Evolutionary conservation across 2,797 vertebrate species (phyloP).

Genomic region (Characodon lateralis): DNA sequence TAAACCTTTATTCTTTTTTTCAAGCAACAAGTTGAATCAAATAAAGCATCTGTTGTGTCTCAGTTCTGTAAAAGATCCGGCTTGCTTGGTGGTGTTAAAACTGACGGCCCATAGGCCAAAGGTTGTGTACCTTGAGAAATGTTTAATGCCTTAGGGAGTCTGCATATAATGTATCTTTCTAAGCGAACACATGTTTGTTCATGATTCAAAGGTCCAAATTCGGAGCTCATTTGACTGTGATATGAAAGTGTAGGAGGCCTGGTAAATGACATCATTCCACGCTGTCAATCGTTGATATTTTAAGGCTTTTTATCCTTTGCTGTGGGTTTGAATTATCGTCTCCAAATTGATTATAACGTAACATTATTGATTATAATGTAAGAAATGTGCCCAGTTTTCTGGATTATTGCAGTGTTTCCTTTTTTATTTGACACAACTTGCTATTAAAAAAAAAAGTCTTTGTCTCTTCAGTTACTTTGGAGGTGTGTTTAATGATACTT

Average conservation of each 20-base stretch:
- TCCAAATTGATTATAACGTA: conserved; percentile 1
- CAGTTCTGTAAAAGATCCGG: not conserved
- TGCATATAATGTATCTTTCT: not conserved
- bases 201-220: not conserved
- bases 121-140: not conserved
- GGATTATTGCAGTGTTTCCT: conserved; percentile 3
- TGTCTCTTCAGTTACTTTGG: not conserved
- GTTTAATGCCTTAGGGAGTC: conserved; percentile 23
- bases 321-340: not conserved
- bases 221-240: not conserved
- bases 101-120: not conserved
- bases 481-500: not conserved
- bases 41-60: not conserved
- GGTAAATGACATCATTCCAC: conserved; percentile 44
- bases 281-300: conserved; percentile 22
- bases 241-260: conserved; percentile 11
- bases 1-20: not conserved
- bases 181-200: not conserved
- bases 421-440: conserved; percentile 1
- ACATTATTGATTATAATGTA: conserved; percentile 6
- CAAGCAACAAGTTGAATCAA: not conserved
- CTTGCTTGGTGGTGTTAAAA: conserved; percentile 14
- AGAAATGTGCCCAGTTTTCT: not conserved
- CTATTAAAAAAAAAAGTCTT: not conserved
- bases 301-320: not conserved